Conservation (phyloP, 2,888 invertebrate genomes). For the Cephus pygmeus region DNA sequence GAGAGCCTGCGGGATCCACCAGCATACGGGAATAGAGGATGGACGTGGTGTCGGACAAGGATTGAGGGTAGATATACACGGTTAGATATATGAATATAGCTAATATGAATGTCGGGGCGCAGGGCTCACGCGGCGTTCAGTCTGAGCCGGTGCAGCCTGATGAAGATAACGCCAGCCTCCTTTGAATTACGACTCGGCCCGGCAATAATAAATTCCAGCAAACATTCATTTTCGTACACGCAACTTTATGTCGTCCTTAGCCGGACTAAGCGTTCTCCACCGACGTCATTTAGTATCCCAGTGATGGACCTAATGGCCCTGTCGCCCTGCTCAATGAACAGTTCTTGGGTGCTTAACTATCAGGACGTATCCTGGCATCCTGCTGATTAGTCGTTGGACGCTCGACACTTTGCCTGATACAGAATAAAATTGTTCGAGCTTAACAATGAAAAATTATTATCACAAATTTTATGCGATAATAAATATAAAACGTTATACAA, state of each 20-base stretch:
- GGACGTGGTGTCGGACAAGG: constrained; percentile 13
- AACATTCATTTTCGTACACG: constrained; percentile 66
- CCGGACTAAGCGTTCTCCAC: constrained; percentile 59
- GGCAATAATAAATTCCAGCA: constrained; percentile 65
- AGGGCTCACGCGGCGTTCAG: constrained; percentile 50
- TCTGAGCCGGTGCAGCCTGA: constrained; percentile 48
- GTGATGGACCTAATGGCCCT: constrained; percentile 62
- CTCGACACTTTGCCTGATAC: not conserved
- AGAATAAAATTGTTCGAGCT: not conserved
- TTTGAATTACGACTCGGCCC: constrained; percentile 63
- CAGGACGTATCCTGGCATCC: not conserved
- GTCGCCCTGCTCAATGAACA: constrained; percentile 42
- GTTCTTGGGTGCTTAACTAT: constrained; percentile 15
- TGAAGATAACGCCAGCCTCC: constrained; percentile 65
- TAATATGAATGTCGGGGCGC: constrained; percentile 20
- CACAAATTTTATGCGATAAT: not conserved
- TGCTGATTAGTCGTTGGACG: not conserved
- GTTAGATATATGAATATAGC: constrained; percentile 12
- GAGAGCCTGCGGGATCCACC: constrained; percentile 4
- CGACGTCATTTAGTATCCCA: constrained; percentile 64
- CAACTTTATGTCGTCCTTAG: constrained; percentile 65
- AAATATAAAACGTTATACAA: not conserved
- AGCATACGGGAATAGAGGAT: not conserved
- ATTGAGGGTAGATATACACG: constrained; percentile 13
- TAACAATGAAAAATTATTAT: not conserved